Evolutionary conservation across 2,797 vertebrate species (phyloP).

Genomic region (Telmatherina bonti): DNA sequence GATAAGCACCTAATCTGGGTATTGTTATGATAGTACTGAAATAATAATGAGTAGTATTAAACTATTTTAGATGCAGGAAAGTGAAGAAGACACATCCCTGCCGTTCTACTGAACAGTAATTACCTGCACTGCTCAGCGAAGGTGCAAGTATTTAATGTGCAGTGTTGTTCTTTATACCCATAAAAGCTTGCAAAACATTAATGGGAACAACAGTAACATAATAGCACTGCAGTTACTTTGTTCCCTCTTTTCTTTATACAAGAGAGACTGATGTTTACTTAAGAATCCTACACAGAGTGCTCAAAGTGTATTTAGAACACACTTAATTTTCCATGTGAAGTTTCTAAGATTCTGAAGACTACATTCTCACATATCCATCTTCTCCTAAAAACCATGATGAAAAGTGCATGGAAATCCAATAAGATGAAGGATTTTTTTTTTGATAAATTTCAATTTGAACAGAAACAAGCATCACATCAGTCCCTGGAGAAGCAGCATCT

Average conservation of each 20-base stretch:
- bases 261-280: neutral
- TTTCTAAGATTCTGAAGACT: neutral
- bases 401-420: neutral
- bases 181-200: neutral
- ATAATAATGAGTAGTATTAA: too few relatives aligned
- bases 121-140: slow-evolving; percentile 1
- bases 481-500: neutral
- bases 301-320: neutral
- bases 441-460: neutral
- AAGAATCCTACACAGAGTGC: neutral
- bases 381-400: neutral
- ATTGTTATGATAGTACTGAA: too few relatives aligned
- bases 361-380: neutral
- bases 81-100: too few relatives aligned
- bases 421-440: neutral
- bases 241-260: neutral
- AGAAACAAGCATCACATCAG: neutral
- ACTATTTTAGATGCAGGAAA: too few relatives aligned
- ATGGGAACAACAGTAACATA: too few relatives aligned
- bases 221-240: neutral
- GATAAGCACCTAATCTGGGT: too few relatives aligned
- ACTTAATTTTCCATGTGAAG: neutral
- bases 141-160: slow-evolving; percentile 4
- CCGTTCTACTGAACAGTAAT: too few relatives aligned
- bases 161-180: neutral